Conservation (phyloP, 2,113 vertebrate species). For the Jacana jacana region DNA sequence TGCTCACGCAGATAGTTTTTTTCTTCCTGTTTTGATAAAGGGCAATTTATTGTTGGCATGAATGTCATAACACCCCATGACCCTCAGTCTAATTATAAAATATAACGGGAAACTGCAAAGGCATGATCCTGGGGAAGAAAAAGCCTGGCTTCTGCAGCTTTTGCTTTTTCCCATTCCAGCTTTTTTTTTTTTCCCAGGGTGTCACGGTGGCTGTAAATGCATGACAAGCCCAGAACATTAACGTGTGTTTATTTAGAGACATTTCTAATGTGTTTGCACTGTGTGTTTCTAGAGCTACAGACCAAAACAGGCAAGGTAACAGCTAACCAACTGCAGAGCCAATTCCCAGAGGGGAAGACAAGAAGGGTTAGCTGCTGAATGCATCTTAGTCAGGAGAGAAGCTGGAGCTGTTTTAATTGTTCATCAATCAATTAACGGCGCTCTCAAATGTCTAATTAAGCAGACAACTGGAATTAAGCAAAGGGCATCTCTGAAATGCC, state of each 20-base stretch:
- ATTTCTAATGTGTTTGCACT: slow-evolving; percentile 35
- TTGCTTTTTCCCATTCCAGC: not conserved
- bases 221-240: not conserved
- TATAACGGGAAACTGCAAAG: not conserved
- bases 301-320: slow-evolving; percentile 57
- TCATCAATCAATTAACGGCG: slow-evolving; percentile 70
- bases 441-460: slow-evolving; percentile 70
- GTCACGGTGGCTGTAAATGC: not conserved
- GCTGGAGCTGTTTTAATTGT: slow-evolving; percentile 67
- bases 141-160: not conserved
- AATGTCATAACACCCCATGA: slow-evolving; percentile 14
- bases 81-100: slow-evolving; percentile 32
- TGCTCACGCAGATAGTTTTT: not conserved
- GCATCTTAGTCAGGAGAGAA: slow-evolving; percentile 56
- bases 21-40: slow-evolving; percentile 35
- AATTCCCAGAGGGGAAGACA: slow-evolving; percentile 35
- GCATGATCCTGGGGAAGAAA: not conserved
- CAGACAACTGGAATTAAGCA: slow-evolving; percentile 71
- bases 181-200: not conserved
- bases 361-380: slow-evolving; percentile 41
- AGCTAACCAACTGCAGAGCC: slow-evolving; percentile 26
- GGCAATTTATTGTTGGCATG: slow-evolving; percentile 23
- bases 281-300: slow-evolving; percentile 55
- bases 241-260: slow-evolving; percentile 37
- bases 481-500: slow-evolving; percentile 68